Conservation (phyloP, 2,888 invertebrate genomes). For the Myopa testacea region DNA sequence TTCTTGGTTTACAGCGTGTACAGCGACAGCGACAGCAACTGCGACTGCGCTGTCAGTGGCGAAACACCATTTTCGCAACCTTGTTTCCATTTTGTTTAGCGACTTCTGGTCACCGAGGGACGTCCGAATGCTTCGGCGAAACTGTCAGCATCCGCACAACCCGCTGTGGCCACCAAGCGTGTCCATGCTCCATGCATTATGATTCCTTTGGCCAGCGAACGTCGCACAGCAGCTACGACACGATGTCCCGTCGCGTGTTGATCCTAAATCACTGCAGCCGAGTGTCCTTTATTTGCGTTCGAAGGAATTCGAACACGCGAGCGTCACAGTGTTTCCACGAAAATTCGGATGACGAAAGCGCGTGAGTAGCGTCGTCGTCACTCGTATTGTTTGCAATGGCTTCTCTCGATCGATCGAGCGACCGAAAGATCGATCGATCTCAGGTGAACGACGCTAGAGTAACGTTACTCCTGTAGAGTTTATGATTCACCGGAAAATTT, state of each 20-base stretch:
- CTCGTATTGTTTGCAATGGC: conserved; percentile 13
- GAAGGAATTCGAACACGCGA: conserved; percentile 26
- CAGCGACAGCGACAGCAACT: conserved; percentile 1
- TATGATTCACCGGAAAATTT: conserved; percentile 51
- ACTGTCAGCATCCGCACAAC: conserved; percentile 25
- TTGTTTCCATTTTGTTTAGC: conserved; percentile 31
- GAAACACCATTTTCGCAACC: conserved; percentile 14
- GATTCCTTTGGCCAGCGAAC: neutral
- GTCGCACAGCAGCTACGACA: conserved; percentile 41
- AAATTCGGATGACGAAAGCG: neutral
- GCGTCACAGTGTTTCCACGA: conserved; percentile 8
- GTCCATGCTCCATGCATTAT: neutral
- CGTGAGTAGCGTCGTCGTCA: conserved; percentile 30
- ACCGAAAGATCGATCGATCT: neutral
- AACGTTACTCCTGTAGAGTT: conserved; percentile 45
- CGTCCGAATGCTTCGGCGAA: conserved; percentile 34
- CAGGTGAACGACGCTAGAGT: neutral
- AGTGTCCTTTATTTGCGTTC: neutral
- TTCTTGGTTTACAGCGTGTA: neutral
- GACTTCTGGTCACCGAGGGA: conserved; percentile 29
- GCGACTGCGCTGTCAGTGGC: neutral
- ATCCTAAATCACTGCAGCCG: conserved; percentile 9
- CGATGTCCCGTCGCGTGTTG: conserved; percentile 41
- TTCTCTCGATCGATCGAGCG: too few relatives aligned
- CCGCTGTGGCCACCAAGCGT: conserved; percentile 49